phyloP scores from a whole-genome alignment of 2,888 invertebrate genomes.

The Crepidodera aurea region DNA sequence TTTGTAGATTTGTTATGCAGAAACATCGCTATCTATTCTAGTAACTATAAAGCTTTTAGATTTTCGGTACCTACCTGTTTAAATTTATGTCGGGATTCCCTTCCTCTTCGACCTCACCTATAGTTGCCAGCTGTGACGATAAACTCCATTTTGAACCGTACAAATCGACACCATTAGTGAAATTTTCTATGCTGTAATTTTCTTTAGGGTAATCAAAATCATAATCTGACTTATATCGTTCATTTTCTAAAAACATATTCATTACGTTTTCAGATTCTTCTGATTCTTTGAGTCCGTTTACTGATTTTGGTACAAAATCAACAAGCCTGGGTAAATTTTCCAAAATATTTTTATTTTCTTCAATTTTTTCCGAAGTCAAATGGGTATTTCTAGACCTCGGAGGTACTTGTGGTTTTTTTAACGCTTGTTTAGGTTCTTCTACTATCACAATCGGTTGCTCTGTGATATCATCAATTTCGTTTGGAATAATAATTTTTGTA shows the following conservation, averaged over 20 bases:
- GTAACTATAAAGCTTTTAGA: too few species aligned
- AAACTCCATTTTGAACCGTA: conserved; percentile 64
- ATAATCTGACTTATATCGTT: conserved; percentile 49
- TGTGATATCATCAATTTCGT: conserved; percentile 40
- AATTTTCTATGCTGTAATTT: conserved; percentile 45
- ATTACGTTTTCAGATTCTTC: conserved; percentile 61
- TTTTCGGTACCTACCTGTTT: conserved; percentile 44
- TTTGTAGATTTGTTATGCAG: background rate
- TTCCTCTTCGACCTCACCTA: conserved; percentile 75
- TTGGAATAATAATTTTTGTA: conserved; percentile 50
- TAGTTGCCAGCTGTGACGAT: conserved; percentile 72
- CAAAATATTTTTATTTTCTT: conserved; percentile 43
- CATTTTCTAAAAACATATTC: conserved; percentile 55
- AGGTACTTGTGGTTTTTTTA: conserved; percentile 53
- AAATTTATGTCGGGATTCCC: conserved; percentile 34
- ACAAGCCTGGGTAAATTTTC: conserved; percentile 71
- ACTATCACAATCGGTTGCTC: conserved; percentile 32
- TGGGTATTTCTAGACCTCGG: conserved; percentile 52
- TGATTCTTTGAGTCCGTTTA: conserved; percentile 47
- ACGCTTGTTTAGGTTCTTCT: conserved; percentile 34
- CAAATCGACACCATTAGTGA: conserved; percentile 52
- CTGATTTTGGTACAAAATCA: conserved; percentile 74
- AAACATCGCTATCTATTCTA: too few species aligned
- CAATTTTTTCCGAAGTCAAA: conserved; percentile 34
- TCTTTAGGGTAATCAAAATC: conserved; percentile 40